Conservation (phyloP, 2,797 vertebrate genomes). For the Malurus leucopterus region DNA sequence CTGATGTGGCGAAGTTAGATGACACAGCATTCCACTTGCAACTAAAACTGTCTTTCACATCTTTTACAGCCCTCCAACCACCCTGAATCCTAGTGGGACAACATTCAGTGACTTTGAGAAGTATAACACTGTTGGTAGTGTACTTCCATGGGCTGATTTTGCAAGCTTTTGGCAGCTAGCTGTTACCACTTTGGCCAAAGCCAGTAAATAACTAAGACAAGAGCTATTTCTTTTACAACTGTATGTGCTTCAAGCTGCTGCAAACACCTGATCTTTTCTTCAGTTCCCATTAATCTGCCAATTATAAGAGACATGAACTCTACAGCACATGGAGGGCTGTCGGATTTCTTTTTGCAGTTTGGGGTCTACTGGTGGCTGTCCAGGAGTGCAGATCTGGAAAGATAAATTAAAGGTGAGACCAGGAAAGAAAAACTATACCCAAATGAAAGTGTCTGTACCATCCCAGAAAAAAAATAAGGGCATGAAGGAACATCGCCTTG, state of each 20-base stretch:
- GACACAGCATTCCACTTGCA: rapidly evolving
- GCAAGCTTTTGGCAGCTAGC: neutral
- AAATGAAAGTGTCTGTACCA: neutral
- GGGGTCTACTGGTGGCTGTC: neutral
- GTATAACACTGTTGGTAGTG: rapidly evolving
- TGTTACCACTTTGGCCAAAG: neutral
- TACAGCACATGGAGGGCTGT: neutral
- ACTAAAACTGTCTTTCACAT: neutral
- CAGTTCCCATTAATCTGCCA: neutral
- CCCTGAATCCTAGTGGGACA: neutral
- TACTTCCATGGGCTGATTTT: neutral
- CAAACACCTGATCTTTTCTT: neutral
- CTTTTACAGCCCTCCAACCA: neutral
- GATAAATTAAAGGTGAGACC: neutral
- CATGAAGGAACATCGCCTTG: neutral
- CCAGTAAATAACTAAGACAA: neutral
- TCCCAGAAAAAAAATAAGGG: neutral
- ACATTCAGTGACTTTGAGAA: neutral
- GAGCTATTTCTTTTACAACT: neutral
- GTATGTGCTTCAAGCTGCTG: neutral
- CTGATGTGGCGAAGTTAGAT: neutral
- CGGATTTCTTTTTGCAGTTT: neutral
- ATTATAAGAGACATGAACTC: neutral
- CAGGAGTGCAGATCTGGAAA: neutral
- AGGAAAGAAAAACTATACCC: neutral